A percentile compares a stretch with the other conserved stretches of the same genome.
phyloP scores from a whole-genome alignment of 2,888 invertebrate genomes.

The Hydroisotoma schaefferi region DNA sequence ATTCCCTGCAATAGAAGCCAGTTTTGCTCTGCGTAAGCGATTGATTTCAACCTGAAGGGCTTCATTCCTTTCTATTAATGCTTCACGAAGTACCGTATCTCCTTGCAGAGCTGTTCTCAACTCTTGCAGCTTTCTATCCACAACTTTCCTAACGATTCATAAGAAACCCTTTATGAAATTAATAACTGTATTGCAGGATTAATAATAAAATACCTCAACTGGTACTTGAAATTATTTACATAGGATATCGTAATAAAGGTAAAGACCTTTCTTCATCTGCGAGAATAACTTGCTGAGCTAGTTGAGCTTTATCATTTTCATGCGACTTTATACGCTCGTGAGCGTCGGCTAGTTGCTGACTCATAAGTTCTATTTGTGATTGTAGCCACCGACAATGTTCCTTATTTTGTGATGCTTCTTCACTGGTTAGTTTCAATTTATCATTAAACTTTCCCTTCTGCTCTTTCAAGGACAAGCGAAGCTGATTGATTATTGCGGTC shows the following conservation, averaged over 20 bases:
- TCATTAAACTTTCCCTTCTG: slow-evolving; percentile 35
- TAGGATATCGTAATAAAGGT: slow-evolving; percentile 4
- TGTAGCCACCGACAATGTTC: slow-evolving; percentile 43
- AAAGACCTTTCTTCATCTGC: slow-evolving; percentile 42
- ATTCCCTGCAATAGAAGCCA: neutral
- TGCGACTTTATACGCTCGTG: slow-evolving; percentile 39
- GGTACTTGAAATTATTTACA: neutral
- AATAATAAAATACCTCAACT: no score
- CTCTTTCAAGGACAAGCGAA: slow-evolving; percentile 26
- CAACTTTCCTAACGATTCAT: slow-evolving; percentile 32
- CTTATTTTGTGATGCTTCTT: slow-evolving; percentile 33
- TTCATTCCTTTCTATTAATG: slow-evolving; percentile 43
- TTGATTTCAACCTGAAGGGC: slow-evolving; percentile 39
- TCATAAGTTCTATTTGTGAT: slow-evolving; percentile 40
- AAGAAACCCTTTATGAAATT: neutral
- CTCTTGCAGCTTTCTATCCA: slow-evolving; percentile 42
- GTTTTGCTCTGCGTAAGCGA: slow-evolving; percentile 11
- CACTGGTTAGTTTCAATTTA: slow-evolving; percentile 9
- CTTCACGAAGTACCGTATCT: slow-evolving; percentile 35
- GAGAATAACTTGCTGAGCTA: slow-evolving; percentile 37
- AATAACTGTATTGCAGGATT: neutral
- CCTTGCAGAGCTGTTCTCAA: slow-evolving; percentile 37
- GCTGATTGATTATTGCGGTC: slow-evolving; percentile 21
- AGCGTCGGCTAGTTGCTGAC: slow-evolving; percentile 37
- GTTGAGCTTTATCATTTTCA: slow-evolving; percentile 37